Evolutionary conservation across 2,797 vertebrate genomes (phyloP), one percentile per base, ranked within the genome.

Genomic region (Melopsittacus undulatus): DNA sequence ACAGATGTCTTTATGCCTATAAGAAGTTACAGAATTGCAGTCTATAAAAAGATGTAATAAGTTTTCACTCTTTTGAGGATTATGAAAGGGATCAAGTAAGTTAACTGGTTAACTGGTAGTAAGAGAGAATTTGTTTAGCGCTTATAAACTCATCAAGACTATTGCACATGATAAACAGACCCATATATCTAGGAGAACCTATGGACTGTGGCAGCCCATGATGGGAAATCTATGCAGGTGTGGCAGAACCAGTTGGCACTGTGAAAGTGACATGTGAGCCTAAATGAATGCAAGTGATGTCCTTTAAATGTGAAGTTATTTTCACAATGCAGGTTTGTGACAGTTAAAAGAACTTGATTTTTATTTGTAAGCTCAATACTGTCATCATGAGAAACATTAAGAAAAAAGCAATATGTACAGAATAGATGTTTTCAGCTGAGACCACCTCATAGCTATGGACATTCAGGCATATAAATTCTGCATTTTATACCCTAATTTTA

Each of bases 271-370:
- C 61, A 38, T 0, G 0, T 12, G 23, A 85, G 7, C 49, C 17
- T 24, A 80, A 95, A 64, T 0, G 0, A 87, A 69, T 36, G 29
- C n/a, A 78, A 32, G n/a, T 48, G 56, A 23, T 74, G 34, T 62
- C 24, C 22, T 82, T 67, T 76, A 73, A 69, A 66, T 43, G 22
- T 73, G 30, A 84, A 84, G 24, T 29, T 84, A 66, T 83, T 94
- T 87, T 92, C 42, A 57, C 16, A 72, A 21, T 0, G 2, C 6
- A 2, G 14, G 14, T 69, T 91, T 81, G 29, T n/a, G 36, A 61
- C 43, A 61, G 20, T 56, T 43, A 21, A 38, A 90, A 72, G 16
- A 84, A 54, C 30, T 69, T 40, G 10, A 11, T 52, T 84, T 90
- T 89, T 46, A 63, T 83, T 88, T 83, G 13, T 43, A 76, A 46